Evolutionary conservation across 2,797 vertebrate genomes (phyloP).

Genomic region (Gephyroberyx darwinii): DNA sequence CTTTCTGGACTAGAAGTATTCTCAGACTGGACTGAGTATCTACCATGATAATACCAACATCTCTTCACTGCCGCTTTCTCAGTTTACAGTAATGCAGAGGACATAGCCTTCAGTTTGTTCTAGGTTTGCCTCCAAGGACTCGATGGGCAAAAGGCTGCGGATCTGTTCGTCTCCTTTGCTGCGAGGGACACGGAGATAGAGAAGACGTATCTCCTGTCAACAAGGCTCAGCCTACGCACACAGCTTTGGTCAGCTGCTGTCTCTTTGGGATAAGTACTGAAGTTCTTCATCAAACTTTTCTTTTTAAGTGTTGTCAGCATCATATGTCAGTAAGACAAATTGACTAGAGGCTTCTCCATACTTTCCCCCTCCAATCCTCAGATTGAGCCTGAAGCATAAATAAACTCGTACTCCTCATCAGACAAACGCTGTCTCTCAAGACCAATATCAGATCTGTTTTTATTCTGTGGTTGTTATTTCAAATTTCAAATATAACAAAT

Average conservation of each 20-base stretch:
- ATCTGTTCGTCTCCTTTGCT: constrained; percentile 71
- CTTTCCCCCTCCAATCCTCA: constrained; percentile 55
- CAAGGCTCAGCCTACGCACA: constrained; percentile 71
- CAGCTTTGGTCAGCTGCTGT: constrained; percentile 73
- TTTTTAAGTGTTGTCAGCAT: constrained; percentile 79
- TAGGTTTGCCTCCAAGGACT: constrained; percentile 66
- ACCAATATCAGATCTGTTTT: constrained; percentile 34
- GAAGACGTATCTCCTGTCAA: constrained; percentile 80
- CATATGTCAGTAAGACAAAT: constrained; percentile 77
- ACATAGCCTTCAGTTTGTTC: constrained; percentile 54
- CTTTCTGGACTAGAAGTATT: constrained; percentile 7
- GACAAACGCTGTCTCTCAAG: constrained; percentile 39
- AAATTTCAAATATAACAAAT: constrained; percentile 35
- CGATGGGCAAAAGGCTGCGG: constrained; percentile 65
- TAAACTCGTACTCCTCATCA: constrained; percentile 53
- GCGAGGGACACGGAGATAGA: constrained; percentile 71
- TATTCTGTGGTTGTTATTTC: constrained; percentile 56
- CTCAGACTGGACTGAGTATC: constrained; percentile 37
- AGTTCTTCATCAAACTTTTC: constrained; percentile 79
- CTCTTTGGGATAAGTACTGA: constrained; percentile 77
- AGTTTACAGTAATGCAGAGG: constrained; percentile 54
- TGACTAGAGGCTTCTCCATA: constrained; percentile 68
- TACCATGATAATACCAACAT: constrained; percentile 33
- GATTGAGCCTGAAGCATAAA: constrained; percentile 73
- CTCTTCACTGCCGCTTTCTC: constrained; percentile 42